phyloP scores from a whole-genome alignment of 2,113 vertebrate genomes.

The Anser cygnoides region DNA sequence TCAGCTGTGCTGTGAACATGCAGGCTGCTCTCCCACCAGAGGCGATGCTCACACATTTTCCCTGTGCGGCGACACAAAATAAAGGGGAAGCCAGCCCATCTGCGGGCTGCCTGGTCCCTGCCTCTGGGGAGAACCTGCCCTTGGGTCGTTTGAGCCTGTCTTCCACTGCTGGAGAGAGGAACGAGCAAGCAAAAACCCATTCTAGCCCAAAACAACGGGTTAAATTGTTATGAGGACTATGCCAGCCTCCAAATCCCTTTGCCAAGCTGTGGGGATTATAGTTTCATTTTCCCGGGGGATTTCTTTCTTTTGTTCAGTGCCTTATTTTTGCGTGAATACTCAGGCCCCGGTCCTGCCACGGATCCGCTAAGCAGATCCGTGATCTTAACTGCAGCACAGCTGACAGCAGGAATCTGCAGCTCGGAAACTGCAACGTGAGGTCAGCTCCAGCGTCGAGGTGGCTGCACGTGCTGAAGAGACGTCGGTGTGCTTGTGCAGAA shows the following conservation, averaged over 20 bases:
- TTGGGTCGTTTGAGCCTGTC: not conserved
- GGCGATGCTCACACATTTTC: not conserved
- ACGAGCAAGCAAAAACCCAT: not conserved
- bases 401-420: not conserved
- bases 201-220: not conserved
- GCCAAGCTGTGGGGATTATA: constrained; percentile 51
- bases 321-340: constrained; percentile 22
- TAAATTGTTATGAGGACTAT: constrained; percentile 17
- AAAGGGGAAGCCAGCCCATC: not conserved
- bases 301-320: constrained; percentile 51
- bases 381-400: not conserved
- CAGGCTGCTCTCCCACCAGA: not conserved
- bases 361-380: fast-evolving
- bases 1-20: not conserved
- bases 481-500: not conserved
- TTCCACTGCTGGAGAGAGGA: not conserved
- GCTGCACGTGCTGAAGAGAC: not conserved
- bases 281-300: constrained; percentile 63
- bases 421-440: not conserved
- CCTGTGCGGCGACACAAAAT: not conserved
- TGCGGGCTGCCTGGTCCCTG: not conserved
- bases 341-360: not conserved
- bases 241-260: constrained; percentile 47
- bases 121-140: not conserved
- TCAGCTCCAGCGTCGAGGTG: not conserved